Base-by-base conservation (phyloP, 1,140 invertebrate species). In the Melipona quadrifasciata region DNA sequence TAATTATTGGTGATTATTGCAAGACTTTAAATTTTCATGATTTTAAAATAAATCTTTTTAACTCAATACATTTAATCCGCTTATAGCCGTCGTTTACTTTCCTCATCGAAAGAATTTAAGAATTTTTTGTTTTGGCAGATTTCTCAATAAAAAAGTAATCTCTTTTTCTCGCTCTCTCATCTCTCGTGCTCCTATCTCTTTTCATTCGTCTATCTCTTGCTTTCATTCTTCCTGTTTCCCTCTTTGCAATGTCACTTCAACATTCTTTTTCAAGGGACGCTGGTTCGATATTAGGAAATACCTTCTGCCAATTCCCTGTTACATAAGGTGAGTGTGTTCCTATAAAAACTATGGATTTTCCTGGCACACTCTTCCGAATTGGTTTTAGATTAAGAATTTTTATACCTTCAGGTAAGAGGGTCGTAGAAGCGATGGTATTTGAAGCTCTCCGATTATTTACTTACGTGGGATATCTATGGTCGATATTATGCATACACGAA, bases 241-340 rank as follows among this genome's bases (percentile, higher is more conserved):
- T 71, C 72, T 73, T 55, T 65, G 76, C 75, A 61, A 87, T 85
- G 89, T 86, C 87, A 88, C 84, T 79, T 75, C 78, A 68, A 85
- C 89, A 90, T 90, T 91, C 90, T 89, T 91, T 82, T 91, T 85
- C 85, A 80, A 71, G 85, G 87, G 79, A 77, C 87, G 74, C 67
- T 27, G 65, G 82, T 73, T 90, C 89, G 89, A 90, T 91, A 91
- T 91, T 91, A 91, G 89, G 84, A 91, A 91, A 91, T 91, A 90
- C 90, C 90, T 90, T 68, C 84, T 91, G 81, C 86, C 89, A 90
- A 90, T 89, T 90, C 72, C 76, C 78, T 73, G 86, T 89, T 89
- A 87, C 89, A 86, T 87, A 87, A 90, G 81, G 85, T 85, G 61
- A 85, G 77, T 68, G 68, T 85, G 78, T 80, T 72, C 82, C 75